Conservation (phyloP, 2,113 vertebrate species). For the Talpa occidentalis region DNA sequence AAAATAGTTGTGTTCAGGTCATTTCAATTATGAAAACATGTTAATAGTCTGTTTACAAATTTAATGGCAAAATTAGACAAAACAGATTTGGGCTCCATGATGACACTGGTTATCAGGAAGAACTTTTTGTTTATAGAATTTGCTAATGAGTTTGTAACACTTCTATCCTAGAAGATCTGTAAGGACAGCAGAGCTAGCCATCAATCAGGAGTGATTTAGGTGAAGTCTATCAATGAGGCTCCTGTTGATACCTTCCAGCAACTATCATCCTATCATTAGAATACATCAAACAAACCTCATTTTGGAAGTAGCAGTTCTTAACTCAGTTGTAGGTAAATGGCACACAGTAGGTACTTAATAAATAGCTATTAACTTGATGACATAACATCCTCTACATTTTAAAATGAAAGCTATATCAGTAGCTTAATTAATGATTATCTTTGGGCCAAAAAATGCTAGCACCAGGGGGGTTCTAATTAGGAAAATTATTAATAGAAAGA, state of each 20-base stretch:
- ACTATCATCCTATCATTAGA: background rate
- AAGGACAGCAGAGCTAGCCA: background rate
- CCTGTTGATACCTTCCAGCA: background rate
- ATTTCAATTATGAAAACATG: background rate
- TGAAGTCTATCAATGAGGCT: background rate
- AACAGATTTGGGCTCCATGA: background rate
- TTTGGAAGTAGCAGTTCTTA: background rate
- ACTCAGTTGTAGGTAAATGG: slow-evolving; percentile 54
- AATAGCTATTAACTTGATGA: slow-evolving; percentile 54
- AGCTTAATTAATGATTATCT: slow-evolving; percentile 28
- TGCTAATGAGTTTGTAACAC: background rate
- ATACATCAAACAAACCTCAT: background rate
- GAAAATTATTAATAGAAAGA: slow-evolving; percentile 57
- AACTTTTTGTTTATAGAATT: background rate
- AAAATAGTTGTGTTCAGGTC: background rate
- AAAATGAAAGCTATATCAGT: slow-evolving; percentile 28
- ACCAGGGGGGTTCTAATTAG: slow-evolving; percentile 27
- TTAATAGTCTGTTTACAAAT: background rate
- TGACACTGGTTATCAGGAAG: background rate
- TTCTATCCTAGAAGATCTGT: background rate
- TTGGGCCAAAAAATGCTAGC: slow-evolving; percentile 3
- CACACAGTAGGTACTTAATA: slow-evolving; percentile 55
- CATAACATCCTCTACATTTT: slow-evolving; percentile 15
- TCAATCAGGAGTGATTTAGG: slow-evolving; percentile 15
- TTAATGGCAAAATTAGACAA: background rate